Percentiles rank a stretch among this genome's conserved stretches.
Evolutionary conservation across 64 coral and sea anemone species (phyloP).

Genomic region (Acropora tenuis): DNA sequence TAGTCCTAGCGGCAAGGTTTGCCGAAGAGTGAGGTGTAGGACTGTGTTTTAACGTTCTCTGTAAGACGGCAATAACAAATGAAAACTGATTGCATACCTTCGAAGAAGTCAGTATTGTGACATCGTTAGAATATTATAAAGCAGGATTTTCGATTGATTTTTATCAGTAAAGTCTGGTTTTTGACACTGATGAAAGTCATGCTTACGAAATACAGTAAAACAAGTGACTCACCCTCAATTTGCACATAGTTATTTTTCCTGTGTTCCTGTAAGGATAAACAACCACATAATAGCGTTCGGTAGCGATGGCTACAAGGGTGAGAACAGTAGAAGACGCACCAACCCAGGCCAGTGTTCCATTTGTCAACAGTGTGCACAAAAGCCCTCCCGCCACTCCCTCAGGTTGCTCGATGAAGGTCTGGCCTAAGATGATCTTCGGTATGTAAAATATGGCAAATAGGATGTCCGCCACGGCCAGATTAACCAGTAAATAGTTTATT

Average conservation of each 20-base stretch:
- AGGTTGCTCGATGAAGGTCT: not conserved
- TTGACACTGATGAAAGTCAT: too few species aligned
- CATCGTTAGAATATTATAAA: too few species aligned
- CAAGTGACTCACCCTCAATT: not conserved
- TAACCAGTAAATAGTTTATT: not conserved
- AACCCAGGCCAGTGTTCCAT: not conserved
- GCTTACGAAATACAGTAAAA: too few species aligned
- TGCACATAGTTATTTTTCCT: not conserved
- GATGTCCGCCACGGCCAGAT: not conserved
- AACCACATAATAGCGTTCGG: not conserved
- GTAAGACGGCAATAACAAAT: too few species aligned
- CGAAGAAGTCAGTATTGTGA: too few species aligned
- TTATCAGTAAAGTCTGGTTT: too few species aligned
- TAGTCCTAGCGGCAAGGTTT: too few species aligned
- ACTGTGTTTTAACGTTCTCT: too few species aligned
- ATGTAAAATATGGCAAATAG: not conserved
- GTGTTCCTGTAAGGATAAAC: not conserved
- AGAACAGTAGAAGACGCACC: not conserved
- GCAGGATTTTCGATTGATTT: too few species aligned
- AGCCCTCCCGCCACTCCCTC: not conserved
- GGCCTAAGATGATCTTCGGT: not conserved
- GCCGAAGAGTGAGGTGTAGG: too few species aligned
- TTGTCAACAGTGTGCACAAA: not conserved
- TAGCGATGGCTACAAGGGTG: not conserved
- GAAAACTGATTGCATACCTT: too few species aligned